Base-by-base conservation (phyloP, 1,140 invertebrate species). In the Formica selysi region DNA sequence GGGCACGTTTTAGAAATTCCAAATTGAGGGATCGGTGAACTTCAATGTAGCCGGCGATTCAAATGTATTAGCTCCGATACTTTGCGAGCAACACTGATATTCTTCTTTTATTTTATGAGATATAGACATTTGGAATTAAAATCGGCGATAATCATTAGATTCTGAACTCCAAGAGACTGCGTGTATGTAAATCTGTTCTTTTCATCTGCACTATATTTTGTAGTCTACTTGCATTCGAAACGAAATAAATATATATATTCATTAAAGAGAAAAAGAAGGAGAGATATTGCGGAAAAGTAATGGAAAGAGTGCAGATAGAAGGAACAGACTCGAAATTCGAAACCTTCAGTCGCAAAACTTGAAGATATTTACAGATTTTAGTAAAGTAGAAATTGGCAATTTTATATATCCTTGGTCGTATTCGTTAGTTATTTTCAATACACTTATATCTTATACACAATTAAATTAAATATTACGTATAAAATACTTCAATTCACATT, bases 321-420 rank as follows among this genome's bases (percentile, higher is more conserved):
- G 57, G 32, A 38, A 57, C 62, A 54, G 64, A 41, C 16, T n/a
- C 32, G 62, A 57, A 68, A 48, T 65, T 22, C 32, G 19, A 22
- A 10, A 70, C 57, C 48, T 36, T 57, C 62, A 76, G 19, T 54
- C 48, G 36, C 48, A 32, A 32, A 76, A 76, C 36, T 29, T 13
- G 57, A 59, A 61, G 74, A 26, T 26, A 57, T 44, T 78, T 44
- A 36, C 19, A 65, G 26, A 78, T 65, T 64, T 64, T 41, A 78
- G 54, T 61, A 61, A 65, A 78, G 59, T 65, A 78, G 41, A 78
- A 65, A 78, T 78, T 78, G 41, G 74, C 59, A 41, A n/a, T 32
- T 29, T 29, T 78, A 51, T 51, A 64, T 64, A 78, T 78, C 76
- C 76, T 78, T 78, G 76, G 76, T 78, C 76, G 32, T 65, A 65